Conservation (phyloP, 2,113 vertebrate genomes). For the Psittacara wagleri region DNA sequence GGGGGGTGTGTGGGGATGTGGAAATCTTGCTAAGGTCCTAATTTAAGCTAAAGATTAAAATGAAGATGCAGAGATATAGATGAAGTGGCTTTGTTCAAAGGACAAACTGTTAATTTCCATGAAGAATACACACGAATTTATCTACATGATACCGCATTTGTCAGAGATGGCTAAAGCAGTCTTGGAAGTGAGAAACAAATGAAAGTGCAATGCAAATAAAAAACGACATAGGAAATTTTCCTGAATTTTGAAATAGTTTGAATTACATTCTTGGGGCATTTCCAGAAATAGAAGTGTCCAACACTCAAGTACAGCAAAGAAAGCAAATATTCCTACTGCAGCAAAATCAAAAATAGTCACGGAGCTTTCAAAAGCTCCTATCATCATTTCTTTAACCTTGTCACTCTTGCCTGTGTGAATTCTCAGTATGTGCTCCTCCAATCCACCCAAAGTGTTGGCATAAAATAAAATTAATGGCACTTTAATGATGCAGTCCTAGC, state of each 20-base stretch:
- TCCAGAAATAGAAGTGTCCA: constrained; percentile 54
- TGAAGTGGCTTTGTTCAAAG: neutral
- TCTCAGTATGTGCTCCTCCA: neutral
- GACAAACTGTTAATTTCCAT: neutral
- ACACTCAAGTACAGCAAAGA: neutral
- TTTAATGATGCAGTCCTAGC: neutral
- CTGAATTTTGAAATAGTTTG: constrained; percentile 33
- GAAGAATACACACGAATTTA: neutral
- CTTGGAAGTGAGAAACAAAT: neutral
- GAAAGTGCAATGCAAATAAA: constrained; percentile 20
- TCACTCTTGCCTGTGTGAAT: neutral
- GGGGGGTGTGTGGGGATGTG: neutral
- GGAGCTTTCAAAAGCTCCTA: constrained; percentile 17
- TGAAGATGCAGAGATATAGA: neutral
- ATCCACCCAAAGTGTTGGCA: neutral
- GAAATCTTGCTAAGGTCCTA: neutral
- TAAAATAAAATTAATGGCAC: neutral
- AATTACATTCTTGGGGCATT: neutral
- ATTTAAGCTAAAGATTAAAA: neutral
- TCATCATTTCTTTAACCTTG: constrained; percentile 42
- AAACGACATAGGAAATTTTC: neutral
- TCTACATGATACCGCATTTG: neutral
- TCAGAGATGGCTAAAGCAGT: neutral
- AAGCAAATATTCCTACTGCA: constrained; percentile 26
- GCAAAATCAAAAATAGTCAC: constrained; percentile 44